phyloP scores from a whole-genome alignment of 2,113 vertebrate genomes.

The Macrotis lagotis region DNA sequence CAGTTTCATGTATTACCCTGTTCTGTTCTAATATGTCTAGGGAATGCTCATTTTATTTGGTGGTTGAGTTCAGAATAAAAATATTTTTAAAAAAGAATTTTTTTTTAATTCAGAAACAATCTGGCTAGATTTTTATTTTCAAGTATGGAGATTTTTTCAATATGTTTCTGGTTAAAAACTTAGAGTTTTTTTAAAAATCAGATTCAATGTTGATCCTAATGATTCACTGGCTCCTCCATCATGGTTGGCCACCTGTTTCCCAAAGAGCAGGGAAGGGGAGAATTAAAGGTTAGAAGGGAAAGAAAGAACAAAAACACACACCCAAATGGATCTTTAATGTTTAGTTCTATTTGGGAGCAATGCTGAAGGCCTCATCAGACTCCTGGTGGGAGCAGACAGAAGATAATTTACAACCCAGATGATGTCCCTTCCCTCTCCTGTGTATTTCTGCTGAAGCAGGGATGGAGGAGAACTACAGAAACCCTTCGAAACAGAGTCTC shows the following conservation, averaged over 20 bases:
- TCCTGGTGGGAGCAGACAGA: not conserved
- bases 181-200: not conserved
- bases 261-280: not conserved
- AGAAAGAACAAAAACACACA: not conserved
- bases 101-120: not conserved
- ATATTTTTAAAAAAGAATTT: not conserved
- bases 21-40: not conserved
- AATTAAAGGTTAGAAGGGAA: not conserved
- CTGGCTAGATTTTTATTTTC: not conserved
- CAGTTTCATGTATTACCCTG: not conserved
- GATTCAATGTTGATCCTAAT: not conserved
- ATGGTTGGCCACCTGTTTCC: not conserved
- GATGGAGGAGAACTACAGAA: not conserved
- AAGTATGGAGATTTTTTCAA: not conserved
- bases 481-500: not conserved
- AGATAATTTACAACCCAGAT: not conserved
- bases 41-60: not conserved
- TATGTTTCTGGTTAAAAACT: not conserved
- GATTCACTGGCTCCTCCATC: not conserved
- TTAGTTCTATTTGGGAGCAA: not conserved
- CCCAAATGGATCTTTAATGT: not conserved
- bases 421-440: not conserved
- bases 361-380: not conserved
- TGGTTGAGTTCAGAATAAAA: not conserved
- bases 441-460: not conserved